Evolutionary conservation across 2,797 vertebrate genomes (phyloP), one percentile per base, ranked within the genome.

Genomic region (Philypnodon macrostomus): DNA sequence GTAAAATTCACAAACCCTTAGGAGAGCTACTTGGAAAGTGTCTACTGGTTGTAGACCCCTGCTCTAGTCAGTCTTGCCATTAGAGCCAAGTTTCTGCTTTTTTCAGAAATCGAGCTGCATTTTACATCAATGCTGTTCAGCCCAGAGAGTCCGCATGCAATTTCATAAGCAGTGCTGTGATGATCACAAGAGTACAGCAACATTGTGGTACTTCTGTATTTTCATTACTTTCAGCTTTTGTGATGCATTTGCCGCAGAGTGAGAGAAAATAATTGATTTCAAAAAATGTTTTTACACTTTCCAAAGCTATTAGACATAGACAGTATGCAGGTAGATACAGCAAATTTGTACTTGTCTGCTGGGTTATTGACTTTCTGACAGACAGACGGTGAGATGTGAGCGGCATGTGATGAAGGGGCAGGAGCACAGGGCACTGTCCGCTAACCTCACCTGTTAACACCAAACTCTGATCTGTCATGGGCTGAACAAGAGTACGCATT

Each of bases 41-140:
- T n/a, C n/a, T n/a, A n/a, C n/a, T n/a, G n/a, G n/a, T n/a, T n/a
- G n/a, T n/a, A n/a, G n/a, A n/a, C n/a, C n/a, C n/a, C n/a, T n/a
- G n/a, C 39, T 27, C 17, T 17, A 30, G 32, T 5, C 3, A n/a
- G 29, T 48, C 29, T 19, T 41, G 18, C 5, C 21, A 30, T 45
- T 34, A 42, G 11, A 49, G 44, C 31, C 4, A 9, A 37, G 13
- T 11, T 5, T 1, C 18, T 18, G 33, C 44, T 47, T 44, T 37
- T 11, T 31, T 49, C 18, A 39, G 23, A 41, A 17, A 30, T 16
- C 26, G 33, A n/a, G 32, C 60, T 57, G 18, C 12, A 35, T 53
- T 46, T 64, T 17, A 46, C 23, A 58, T 47, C 27, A 31, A 2
- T 19, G 17, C 17, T 49, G 35, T 57, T 47, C 31, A 19, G 47